Conservation (phyloP, 2,797 vertebrate species). For the Leptodactylus fallax region DNA sequence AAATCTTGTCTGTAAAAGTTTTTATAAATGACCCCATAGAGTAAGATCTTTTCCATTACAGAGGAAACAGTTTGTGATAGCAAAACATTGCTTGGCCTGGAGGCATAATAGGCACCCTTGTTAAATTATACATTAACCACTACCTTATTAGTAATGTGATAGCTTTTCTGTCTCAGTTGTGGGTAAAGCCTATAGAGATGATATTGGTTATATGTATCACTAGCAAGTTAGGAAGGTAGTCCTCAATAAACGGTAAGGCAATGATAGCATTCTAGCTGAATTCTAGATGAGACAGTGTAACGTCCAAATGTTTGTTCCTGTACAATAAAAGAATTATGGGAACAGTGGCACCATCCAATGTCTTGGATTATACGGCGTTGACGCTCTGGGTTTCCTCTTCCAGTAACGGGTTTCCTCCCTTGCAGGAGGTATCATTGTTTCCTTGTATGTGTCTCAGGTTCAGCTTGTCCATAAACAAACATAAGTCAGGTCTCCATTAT, state of each 20-base stretch:
- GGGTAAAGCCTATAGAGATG: neutral
- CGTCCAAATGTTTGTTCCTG: neutral
- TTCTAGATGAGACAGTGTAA: neutral
- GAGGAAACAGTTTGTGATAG: neutral
- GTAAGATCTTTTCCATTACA: neutral
- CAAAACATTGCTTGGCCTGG: neutral
- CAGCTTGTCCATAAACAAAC: slow-evolving; percentile 19
- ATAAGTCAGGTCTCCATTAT: neutral
- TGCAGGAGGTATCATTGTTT: slow-evolving; percentile 29
- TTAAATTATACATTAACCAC: neutral
- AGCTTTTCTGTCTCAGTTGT: neutral
- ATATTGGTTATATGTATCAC: neutral
- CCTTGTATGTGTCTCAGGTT: neutral
- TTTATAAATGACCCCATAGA: neutral
- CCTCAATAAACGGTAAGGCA: neutral
- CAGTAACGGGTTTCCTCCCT: slow-evolving; percentile 11
- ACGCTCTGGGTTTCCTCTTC: slow-evolving; percentile 5
- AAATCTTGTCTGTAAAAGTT: neutral
- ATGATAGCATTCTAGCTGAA: neutral
- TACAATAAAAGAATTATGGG: slow-evolving; percentile 4
- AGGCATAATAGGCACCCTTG: neutral
- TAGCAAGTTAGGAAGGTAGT: neutral
- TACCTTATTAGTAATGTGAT: neutral
- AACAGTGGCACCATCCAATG: neutral
- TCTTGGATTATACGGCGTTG: neutral